Percentiles rank a stretch among this genome's conserved stretches.
phyloP scores from a whole-genome alignment of 2,113 vertebrate species.

The Psettodes erumei region DNA sequence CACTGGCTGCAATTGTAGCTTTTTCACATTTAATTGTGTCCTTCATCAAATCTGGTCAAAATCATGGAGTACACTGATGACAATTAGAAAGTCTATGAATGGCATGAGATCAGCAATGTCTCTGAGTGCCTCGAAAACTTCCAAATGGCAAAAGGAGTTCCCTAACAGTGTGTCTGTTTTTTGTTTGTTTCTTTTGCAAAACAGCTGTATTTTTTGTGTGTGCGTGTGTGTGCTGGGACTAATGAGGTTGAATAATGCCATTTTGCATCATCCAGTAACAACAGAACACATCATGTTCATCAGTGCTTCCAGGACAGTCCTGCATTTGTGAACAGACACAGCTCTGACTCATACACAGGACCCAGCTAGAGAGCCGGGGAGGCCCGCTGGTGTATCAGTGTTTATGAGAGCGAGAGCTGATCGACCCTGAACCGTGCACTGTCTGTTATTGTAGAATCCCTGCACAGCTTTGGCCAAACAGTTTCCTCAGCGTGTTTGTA shows the following conservation, averaged over 20 bases:
- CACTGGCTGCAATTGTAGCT: background rate
- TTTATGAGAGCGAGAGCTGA: slow-evolving; percentile 40
- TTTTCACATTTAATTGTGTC: background rate
- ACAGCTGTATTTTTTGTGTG: slow-evolving; percentile 10
- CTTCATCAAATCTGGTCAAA: background rate
- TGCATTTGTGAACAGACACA: slow-evolving; percentile 34
- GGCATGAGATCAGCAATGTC: background rate
- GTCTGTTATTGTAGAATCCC: slow-evolving; percentile 63
- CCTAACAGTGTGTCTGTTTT: background rate
- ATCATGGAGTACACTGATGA: background rate
- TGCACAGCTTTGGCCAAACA: slow-evolving; percentile 57
- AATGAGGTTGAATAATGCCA: background rate
- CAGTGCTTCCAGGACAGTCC: slow-evolving; percentile 34
- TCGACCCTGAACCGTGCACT: slow-evolving; percentile 28
- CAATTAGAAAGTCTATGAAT: background rate
- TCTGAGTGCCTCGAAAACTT: background rate
- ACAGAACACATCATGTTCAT: slow-evolving; percentile 14
- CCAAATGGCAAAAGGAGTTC: background rate
- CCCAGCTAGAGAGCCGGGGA: background rate
- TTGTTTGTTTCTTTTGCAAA: slow-evolving; percentile 13
- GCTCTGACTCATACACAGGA: slow-evolving; percentile 34
- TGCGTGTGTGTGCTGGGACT: background rate
- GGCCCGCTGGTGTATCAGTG: slow-evolving; percentile 16
- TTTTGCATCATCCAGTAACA: slow-evolving; percentile 23
- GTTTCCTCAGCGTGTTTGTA: slow-evolving; percentile 52